Base-by-base conservation (phyloP, 2,113 vertebrate species). In the Hassar affinis region DNA sequence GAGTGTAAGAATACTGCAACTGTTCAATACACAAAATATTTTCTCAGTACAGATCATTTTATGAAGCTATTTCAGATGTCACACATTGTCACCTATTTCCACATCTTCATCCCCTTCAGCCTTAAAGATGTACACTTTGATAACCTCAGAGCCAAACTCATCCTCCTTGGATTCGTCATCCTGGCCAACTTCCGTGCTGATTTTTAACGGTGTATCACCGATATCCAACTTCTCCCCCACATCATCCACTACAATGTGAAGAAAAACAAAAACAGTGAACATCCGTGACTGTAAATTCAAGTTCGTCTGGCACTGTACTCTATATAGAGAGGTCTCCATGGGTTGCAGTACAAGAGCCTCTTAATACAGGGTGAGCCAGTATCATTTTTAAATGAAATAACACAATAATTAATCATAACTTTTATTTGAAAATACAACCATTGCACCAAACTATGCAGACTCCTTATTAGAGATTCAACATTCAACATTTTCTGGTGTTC, bases 81-180 rank as follows among this genome's bases (percentile, higher is more conserved):
- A 22, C 56, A 78, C n/a, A 33, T 35, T 87, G 88, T 92, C 95
- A 94, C 97, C 98, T 92, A 97, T 96, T 93, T 96, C 96, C n/a
- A 99, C 96, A 93, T 99, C 97, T 90, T 99, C 98, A 90, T 99
- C 98, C 77, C 97, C 97, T 91, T 99, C 97, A 56, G 98, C 97
- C 95, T 99, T 99, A 92, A 99, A 99, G 92, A 99, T 99, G 92
- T 99, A 99, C 85, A 99, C 97, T 94, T 99, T 99, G 91, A 99
- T 99, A 90, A 99, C 97, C 92, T 99, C 98, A 47, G 97, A 96
- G 89, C 95, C 95, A 92, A 95, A 97, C 4, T 94, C 95, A 14
- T 97, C 96, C 89, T 98, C 97, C 91, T 99, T 99, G 88, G 92
- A 93, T 56, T 94, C 95, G 88, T 97, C 96, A 82, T 98, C 96